phyloP scores from a whole-genome alignment of 2,797 vertebrate genomes.

The Capromys pilorides region DNA sequence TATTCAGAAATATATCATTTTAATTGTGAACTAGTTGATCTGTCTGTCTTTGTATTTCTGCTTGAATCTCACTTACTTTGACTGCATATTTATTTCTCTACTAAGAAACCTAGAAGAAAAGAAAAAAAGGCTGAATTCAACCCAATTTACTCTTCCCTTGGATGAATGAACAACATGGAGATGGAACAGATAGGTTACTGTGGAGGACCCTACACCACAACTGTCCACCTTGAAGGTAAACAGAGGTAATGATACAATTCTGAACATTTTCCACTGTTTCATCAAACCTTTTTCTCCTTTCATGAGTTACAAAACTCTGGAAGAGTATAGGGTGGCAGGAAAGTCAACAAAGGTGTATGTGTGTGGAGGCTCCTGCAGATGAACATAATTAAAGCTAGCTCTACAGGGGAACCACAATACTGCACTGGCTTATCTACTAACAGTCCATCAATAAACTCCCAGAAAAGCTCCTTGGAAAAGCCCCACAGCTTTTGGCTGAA shows the following conservation, averaged over 20 bases:
- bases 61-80: slow-evolving; percentile 48
- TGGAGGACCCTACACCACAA: no score
- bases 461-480: not conserved
- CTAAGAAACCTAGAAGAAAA: not conserved
- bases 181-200: not conserved
- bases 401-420: not conserved
- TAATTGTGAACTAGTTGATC: not conserved
- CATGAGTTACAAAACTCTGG: not conserved
- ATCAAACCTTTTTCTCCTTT: not conserved
- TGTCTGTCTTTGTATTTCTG: not conserved
- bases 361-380: not conserved
- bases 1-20: not conserved
- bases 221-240: not conserved
- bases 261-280: not conserved
- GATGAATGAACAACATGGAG: not conserved
- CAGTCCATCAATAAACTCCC: not conserved
- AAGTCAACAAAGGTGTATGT: not conserved
- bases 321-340: not conserved
- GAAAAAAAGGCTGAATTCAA: not conserved
- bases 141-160: not conserved
- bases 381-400: not conserved
- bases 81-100: not conserved
- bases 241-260: not conserved
- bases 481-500: not conserved
- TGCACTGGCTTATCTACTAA: not conserved